Base-by-base conservation (phyloP, 2,797 vertebrate genomes). In the Lophotriccus pileatus region DNA sequence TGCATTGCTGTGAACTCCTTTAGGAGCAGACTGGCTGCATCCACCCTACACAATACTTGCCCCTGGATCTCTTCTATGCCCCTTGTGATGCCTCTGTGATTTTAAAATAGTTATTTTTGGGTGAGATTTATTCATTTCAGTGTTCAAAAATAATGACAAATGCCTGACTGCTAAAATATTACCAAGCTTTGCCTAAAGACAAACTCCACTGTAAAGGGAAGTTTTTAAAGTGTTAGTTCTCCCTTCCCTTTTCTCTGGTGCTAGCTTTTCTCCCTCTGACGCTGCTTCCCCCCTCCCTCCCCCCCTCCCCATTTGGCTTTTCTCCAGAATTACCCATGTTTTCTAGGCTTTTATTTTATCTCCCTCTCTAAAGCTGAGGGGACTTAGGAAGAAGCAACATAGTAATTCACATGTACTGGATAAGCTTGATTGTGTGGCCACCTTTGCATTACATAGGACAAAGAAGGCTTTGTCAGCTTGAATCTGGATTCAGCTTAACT, bases 161-260 rank as follows among this genome's bases (percentile, higher is more conserved):
- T 43, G 6, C 15, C 17, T 23, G 22, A 13, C 2, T 83, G 17
- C 14, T 80, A 49, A 95, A 81, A 81, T 56, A 58, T 21, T 41
- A 58, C 4, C 32, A 62, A 59, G 3, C 8, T 76, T 88, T 67
- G 4, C 28, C 52, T 77, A 59, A 69, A 46, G 39, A 59, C 9
- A 67, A 89, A 24, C 6, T 0, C 1, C 66, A 12, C 10, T n/a
- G 5, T 43, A 69, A 87, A 2, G 1, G 4, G 9, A 77, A 74
- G 7, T 0, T 74, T 84, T 87, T 36, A 52, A 84, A 5, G 2
- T 49, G 2, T 56, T 60, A 41, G 10, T 60, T 74, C 5, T 21
- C 32, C 12, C 41, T 69, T 76, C 14, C 10, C 1, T 39, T 87
- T 70, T 58, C 15, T 52, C 12, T 66, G 12, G 10, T 66, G 37